These are phyloP conservation scores for Listrodromus nycthemerus DNA, from an alignment of 2,888 invertebrate species.

Conservation along the genomic window DNA sequence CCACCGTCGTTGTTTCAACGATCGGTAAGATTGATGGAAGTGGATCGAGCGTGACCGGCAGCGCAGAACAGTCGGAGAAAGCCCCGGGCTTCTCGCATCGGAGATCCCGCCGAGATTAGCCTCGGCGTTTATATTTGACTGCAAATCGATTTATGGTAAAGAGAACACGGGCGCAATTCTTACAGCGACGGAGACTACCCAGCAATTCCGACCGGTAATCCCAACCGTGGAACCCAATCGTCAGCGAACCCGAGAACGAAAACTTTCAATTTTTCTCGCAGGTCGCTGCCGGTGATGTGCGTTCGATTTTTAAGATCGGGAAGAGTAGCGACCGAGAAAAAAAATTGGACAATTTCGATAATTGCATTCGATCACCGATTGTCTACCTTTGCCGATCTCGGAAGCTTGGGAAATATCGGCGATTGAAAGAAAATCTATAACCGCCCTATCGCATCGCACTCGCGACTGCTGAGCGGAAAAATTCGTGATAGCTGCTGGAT, in stretches of 20 bases:
- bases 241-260: background rate
- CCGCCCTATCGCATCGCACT: background rate
- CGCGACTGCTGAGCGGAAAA: background rate
- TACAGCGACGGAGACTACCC: background rate
- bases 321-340: background rate
- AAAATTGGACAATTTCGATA: background rate
- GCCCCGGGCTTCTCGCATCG: background rate
- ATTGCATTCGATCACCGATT: too few species aligned
- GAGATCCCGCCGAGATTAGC: constrained; percentile 11
- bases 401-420: too few species aligned
- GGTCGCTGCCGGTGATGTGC: background rate
- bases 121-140: constrained; percentile 38
- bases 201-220: constrained; percentile 12
- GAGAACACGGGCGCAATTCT: constrained; percentile 13
- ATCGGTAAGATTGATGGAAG: constrained; percentile 23
- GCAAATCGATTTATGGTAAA: constrained; percentile 41
- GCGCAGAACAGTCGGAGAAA: constrained; percentile 12
- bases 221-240: constrained; percentile 8
- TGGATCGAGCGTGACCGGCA: constrained; percentile 37
- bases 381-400: too few species aligned
- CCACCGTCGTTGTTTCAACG: background rate
- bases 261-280: constrained; percentile 1
- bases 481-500: background rate
- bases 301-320: background rate
- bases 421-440: background rate